Conservation (phyloP, 2,113 vertebrate genomes). For the Anser brachyrhynchus region DNA sequence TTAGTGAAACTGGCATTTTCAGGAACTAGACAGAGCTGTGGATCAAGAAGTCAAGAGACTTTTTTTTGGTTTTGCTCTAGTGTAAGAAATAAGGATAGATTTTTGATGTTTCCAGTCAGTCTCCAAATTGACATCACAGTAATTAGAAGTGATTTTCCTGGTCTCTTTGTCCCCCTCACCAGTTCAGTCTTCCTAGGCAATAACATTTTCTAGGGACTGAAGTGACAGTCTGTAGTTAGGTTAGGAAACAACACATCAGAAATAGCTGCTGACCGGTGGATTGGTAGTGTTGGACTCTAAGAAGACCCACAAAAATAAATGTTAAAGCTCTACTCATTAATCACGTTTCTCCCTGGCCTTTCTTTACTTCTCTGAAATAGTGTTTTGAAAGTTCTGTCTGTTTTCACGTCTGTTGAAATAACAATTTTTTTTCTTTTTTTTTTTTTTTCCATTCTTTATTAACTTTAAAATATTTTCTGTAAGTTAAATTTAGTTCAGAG, state of each 20-base stretch:
- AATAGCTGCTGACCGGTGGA: constrained; percentile 26
- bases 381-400: not conserved
- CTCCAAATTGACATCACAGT: constrained; percentile 9
- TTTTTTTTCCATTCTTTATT: not conserved
- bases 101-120: constrained; percentile 49
- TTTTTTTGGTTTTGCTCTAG: not conserved
- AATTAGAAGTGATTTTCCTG: constrained; percentile 69
- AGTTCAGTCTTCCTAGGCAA: not conserved
- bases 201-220: constrained; percentile 25
- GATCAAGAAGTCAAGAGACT: not conserved
- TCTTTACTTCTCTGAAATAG: not conserved
- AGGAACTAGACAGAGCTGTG: constrained; percentile 29
- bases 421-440: not conserved
- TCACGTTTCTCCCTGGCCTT: not conserved
- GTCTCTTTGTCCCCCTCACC: not conserved
- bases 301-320: constrained; percentile 4
- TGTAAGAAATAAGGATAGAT: constrained; percentile 26
- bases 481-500: not conserved
- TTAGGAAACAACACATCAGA: constrained; percentile 18
- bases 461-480: not conserved
- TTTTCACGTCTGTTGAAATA: not conserved
- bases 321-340: not conserved
- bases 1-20: constrained; percentile 14
- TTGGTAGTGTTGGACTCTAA: not conserved
- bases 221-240: constrained; percentile 48